Evolutionary conservation across 2,797 vertebrate genomes (phyloP), one percentile per base, ranked within the genome.

Genomic region (Babyrousa celebensis): DNA sequence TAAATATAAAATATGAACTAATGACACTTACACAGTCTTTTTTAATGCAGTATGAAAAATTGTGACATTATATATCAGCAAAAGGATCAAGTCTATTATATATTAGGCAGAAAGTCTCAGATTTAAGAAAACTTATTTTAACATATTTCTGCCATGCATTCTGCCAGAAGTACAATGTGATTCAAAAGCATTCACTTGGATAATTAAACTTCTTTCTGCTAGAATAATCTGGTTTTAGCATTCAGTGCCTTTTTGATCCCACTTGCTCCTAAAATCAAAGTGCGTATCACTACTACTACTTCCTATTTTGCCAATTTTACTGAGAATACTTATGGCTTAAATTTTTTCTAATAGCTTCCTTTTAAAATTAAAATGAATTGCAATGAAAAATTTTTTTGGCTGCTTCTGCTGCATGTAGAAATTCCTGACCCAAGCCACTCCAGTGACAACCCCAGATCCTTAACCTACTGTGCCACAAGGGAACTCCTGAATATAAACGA

Each of bases 81-180:
- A 74, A 95, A 65, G 0, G 43, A 60, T 68, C 18, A 74, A 21
- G 82, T 95, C 65, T 88, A 16, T n/a, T 72, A 36, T 63, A 56
- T 72, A 23, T 85, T 80, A 71, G 75, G 85, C 11, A 78, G 52
- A 89, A 94, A 84, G 20, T 68, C 18, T 68, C n/a, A 58, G 23
- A 88, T 67, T 82, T 94, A 60, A 89, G 25, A 91, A 92, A 91
- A 83, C 60, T 77, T 94, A 82, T 74, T 94, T 96, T 12, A 43
- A 83, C 82, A n/a, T 89, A 87, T 92, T 95, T 96, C 32, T 36
- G 18, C 79, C 0, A 29, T 71, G 60, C 0, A 91, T 88, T 83
- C 40, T 94, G 43, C 48, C 68, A 90, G 87, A 95, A 90, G 11
- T 68, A 72, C 93, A 89, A 77, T 92, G 43, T 92, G 25, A 74